These are phyloP conservation scores for Manis pentadactyla DNA, from an alignment of 2,797 vertebrate genomes.

Conservation along the genomic window DNA sequence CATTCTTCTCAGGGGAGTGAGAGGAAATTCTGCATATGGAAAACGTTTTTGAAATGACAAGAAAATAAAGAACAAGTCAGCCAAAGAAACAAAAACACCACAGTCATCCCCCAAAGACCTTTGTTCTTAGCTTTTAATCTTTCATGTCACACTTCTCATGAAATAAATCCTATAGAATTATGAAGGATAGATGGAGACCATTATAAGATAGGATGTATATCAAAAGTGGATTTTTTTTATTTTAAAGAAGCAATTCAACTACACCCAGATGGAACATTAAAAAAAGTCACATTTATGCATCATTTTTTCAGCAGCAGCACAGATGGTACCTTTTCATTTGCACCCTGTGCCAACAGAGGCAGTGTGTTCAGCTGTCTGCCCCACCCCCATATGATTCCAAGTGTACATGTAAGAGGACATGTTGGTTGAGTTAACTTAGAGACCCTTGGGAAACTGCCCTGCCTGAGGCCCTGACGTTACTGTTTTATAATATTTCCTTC, in stretches of 20 bases:
- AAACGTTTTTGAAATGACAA: conserved; percentile 59
- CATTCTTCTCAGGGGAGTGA: not conserved
- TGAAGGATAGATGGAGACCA: not conserved
- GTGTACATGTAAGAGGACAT: not conserved
- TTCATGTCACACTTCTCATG: not conserved
- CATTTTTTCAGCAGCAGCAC: conserved; percentile 49
- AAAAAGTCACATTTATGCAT: conserved; percentile 60
- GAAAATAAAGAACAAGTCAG: conserved; percentile 40
- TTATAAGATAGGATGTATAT: conserved; percentile 8
- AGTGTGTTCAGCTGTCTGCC: not conserved
- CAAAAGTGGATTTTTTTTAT: conserved; percentile 53
- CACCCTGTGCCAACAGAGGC: not conserved
- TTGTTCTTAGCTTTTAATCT: not conserved
- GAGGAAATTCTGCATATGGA: conserved; percentile 39
- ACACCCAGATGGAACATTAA: conserved; percentile 70
- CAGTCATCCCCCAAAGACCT: not conserved
- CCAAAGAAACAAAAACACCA: not conserved
- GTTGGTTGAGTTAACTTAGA: conserved; percentile 51
- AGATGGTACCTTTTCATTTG: conserved; percentile 69
- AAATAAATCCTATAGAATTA: conserved; percentile 37
- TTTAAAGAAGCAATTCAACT: conserved; percentile 62
- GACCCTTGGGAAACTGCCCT: not conserved
- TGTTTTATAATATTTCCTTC: conserved; percentile 49
- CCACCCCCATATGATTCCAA: not conserved
- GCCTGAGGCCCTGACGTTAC: not conserved